phyloP scores from a whole-genome alignment of 1,140 invertebrate genomes.

The Ostrea denselamellosa region DNA sequence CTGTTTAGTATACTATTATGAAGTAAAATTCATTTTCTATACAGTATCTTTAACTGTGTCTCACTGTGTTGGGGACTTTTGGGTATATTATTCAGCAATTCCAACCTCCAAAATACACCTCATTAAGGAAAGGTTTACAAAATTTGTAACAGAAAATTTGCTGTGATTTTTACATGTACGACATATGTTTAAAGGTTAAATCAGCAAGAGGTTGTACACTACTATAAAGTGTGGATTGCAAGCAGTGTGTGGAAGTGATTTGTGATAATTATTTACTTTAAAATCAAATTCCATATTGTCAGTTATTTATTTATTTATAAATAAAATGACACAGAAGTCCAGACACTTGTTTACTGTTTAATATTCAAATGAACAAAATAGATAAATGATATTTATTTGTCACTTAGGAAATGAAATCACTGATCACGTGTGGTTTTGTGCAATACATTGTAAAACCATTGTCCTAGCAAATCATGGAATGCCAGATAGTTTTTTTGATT shows the following conservation, averaged over 20 bases:
- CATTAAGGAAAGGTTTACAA: neutral
- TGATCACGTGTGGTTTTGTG: too few species aligned
- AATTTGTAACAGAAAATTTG: neutral
- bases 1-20: too few species aligned
- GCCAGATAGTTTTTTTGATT: neutral
- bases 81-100: too few species aligned
- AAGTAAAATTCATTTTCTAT: neutral
- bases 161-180: neutral
- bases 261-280: slow-evolving; percentile 39
- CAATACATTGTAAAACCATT: too few species aligned
- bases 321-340: slow-evolving; percentile 21
- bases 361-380: neutral
- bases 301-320: slow-evolving; percentile 36
- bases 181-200: neutral
- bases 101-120: neutral
- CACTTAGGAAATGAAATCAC: neutral
- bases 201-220: neutral
- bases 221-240: slow-evolving; percentile 6
- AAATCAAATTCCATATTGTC: slow-evolving; percentile 31
- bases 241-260: slow-evolving; percentile 39
- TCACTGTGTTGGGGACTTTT: too few species aligned
- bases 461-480: too few species aligned
- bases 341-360: neutral
- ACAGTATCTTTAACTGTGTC: neutral
- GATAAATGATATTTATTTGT: neutral